Conservation (phyloP, 2,888 invertebrate genomes). For the Perithous albicinctus region DNA sequence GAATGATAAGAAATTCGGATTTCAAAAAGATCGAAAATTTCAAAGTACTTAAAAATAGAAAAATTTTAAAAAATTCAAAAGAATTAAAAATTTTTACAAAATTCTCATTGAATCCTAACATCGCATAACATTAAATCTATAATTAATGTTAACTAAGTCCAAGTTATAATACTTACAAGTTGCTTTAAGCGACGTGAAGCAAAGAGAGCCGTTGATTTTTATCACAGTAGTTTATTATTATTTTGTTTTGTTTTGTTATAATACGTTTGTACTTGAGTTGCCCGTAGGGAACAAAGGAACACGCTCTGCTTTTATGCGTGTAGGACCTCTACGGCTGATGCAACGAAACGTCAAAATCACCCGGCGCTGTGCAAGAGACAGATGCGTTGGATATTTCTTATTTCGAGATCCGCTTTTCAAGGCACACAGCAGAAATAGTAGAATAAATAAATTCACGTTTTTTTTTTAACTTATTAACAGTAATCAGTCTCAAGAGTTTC, state of each 20-base stretch:
- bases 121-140: too few species aligned
- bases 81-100: too few species aligned
- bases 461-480: constrained; percentile 55
- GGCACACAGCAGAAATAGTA: neutral
- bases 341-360: constrained; percentile 75
- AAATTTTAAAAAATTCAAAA: too few species aligned
- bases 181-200: neutral
- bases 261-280: constrained; percentile 27
- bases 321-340: constrained; percentile 72
- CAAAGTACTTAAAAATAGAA: too few species aligned
- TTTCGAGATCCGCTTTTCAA: neutral
- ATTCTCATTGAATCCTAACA: too few species aligned
- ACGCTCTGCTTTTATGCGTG: constrained; percentile 18
- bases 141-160: neutral
- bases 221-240: constrained; percentile 58
- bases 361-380: constrained; percentile 20
- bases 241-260: neutral
- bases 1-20: too few species aligned
- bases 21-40: too few species aligned
- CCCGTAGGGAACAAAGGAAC: constrained; percentile 57
- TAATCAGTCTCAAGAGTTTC: constrained; percentile 70
- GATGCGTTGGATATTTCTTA: neutral
- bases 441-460: constrained; percentile 56
- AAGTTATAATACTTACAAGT: constrained; percentile 43
- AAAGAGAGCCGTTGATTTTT: constrained; percentile 44